These are phyloP conservation scores for human (Homo sapiens) DNA, from an alignment of 2,113 vertebrate species.

Conservation along the genomic window GRCh38 chr12:100983501-100984000, in stretches of 20 bases:
- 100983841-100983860: neutral
- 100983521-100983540: neutral
- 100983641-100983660: neutral
- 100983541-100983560: rapidly evolving
- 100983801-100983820: neutral
- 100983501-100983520: neutral
- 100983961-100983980: neutral
- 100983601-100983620: neutral
- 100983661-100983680: neutral
- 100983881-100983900: neutral
- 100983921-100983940: neutral
- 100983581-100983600: neutral
- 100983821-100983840: neutral
- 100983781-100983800: neutral
- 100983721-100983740: neutral
- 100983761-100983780: neutral
- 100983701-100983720: neutral
- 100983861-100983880: neutral
- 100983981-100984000: neutral
- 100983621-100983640: neutral
- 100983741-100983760: neutral
- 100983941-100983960: neutral
- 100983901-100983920: neutral
- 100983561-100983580: neutral
- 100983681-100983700: neutral